Base-by-base conservation (phyloP, 2,888 invertebrate genomes). In the Pollenia labialis region DNA sequence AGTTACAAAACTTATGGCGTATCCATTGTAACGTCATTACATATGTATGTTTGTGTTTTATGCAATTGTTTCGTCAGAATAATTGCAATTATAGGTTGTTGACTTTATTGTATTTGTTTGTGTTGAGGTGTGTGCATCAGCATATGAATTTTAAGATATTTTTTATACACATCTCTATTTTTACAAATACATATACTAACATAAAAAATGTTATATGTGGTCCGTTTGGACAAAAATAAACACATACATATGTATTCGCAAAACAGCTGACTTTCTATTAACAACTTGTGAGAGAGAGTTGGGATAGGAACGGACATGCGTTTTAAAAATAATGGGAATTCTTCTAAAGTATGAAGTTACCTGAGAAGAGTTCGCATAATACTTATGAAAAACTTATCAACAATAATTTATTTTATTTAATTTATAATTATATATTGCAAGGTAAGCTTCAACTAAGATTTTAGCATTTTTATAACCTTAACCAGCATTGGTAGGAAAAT, bases 81-180 rank as follows among this genome's bases (percentile, higher is more conserved):
- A 58, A 68, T 18, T 18, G 46, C 10, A 75, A 50, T 85, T 76
- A 81, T 46, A 79, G 81, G 85, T 85, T 81, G 72, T 81, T 85
- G 85, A 85, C 81, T 72, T 77, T 81, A 66, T 52, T 76, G 44
- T 40, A 10, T 60, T 18, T 18, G 16, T 18, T 16, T 40, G 12
- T 75, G 50, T 56, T 1, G 68, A 40, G 48, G 46, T 48, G 52
- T 48, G 52, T 68, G 14, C 10, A 44, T 64, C 42, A 4, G 40
- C 18, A 64, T 11, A n/a, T 52, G 18, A 18, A 0, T 10, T 3
- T 71, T 50, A 50, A 12, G 11, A 23, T 23, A 44, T 58, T 48
- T 54, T 54, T 18, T 18, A 40, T 12, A 23, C 14, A 50, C 18
- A n/a, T n/a, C n/a, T n/a, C 6, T 23, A 2, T 23, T 23, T 23